phyloP scores from a whole-genome alignment of 2,888 invertebrate genomes.

The Hydrotaea cyrtoneurina region DNA sequence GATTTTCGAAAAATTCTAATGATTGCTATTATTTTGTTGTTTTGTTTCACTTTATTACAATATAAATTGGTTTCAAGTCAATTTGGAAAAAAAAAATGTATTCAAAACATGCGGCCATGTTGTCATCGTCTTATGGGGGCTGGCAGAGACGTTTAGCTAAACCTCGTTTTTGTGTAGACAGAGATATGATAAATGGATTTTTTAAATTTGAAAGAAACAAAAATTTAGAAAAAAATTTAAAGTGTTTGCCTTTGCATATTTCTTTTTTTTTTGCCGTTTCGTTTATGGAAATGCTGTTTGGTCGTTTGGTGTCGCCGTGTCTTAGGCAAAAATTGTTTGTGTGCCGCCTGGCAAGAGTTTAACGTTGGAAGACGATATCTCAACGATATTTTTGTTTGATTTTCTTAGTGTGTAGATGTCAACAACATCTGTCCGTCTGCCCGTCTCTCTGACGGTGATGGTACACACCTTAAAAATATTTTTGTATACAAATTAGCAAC shows the following conservation, averaged over 20 bases:
- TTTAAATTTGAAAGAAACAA: conserved; percentile 18
- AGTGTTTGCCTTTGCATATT: too few relatives aligned
- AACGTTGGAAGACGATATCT: background rate
- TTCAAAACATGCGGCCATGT: conserved; percentile 10
- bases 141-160: background rate
- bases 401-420: background rate
- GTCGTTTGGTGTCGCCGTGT: too few relatives aligned
- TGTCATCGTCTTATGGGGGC: conserved; percentile 16
- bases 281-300: too few relatives aligned
- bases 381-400: background rate
- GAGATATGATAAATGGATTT: conserved; percentile 4
- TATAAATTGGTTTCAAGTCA: background rate
- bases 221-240: background rate
- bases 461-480: conserved; percentile 16
- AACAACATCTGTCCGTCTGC: background rate
- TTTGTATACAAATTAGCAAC: background rate
- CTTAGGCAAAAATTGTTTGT: too few relatives aligned
- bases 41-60: conserved; percentile 14
- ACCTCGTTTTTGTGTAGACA: background rate
- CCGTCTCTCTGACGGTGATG: background rate
- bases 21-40: background rate
- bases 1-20: conserved; percentile 14
- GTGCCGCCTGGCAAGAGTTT: background rate
- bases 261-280: too few relatives aligned
- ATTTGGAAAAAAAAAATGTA: background rate